Conservation (phyloP, 2,113 vertebrate genomes). For the Pelodiscus sinensis region DNA sequence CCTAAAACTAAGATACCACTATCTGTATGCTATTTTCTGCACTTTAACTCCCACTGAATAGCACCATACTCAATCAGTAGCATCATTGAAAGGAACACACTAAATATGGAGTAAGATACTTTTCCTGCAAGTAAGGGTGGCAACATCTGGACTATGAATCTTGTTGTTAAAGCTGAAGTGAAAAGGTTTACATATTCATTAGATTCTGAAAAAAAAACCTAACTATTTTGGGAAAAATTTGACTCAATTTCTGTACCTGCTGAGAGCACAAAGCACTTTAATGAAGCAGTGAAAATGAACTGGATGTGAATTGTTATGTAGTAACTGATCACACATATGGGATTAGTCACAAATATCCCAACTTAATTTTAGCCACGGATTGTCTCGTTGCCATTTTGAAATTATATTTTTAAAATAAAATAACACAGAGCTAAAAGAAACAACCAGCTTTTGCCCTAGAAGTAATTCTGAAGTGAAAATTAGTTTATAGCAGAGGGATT, state of each 20-base stretch:
- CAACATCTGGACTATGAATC: neutral
- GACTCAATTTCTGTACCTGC: slow-evolving; percentile 9
- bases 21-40: neutral
- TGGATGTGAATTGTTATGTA: slow-evolving; percentile 17
- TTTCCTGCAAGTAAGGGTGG: neutral
- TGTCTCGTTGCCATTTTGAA: slow-evolving; percentile 41
- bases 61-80: neutral
- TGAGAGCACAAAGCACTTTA: slow-evolving; percentile 26
- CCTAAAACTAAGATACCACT: fast-evolving
- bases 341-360: slow-evolving; percentile 22
- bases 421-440: neutral
- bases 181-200: slow-evolving; percentile 49
- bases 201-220: slow-evolving; percentile 30
- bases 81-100: neutral
- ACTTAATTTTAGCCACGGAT: slow-evolving; percentile 30
- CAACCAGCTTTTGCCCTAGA: neutral
- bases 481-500: neutral
- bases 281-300: neutral
- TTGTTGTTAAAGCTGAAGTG: neutral
- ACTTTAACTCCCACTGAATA: neutral
- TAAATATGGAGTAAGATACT: neutral
- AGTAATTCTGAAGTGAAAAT: neutral
- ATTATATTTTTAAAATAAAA: slow-evolving; percentile 32
- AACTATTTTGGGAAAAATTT: slow-evolving; percentile 42
- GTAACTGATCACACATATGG: neutral